A percentile compares a stretch with the other conserved stretches of the same genome.
phyloP scores from a whole-genome alignment of 2,888 invertebrate species.

The Calliphora vomitoria region DNA sequence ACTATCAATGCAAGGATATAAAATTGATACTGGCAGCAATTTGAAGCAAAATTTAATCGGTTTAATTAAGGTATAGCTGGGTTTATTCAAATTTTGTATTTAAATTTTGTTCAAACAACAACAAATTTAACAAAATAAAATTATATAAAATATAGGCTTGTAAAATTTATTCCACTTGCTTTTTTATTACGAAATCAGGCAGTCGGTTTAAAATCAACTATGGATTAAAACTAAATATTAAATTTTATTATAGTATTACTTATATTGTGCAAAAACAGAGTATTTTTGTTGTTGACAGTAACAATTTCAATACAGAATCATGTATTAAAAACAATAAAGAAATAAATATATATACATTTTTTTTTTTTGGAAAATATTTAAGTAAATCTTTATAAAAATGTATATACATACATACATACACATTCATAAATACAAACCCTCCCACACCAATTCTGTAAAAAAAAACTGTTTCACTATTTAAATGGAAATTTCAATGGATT shows the following conservation, averaged over 20 bases:
- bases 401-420: not conserved
- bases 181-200: not conserved
- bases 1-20: too few relatives aligned
- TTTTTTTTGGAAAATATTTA: not conserved
- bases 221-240: not conserved
- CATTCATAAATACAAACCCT: not conserved
- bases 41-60: too few relatives aligned
- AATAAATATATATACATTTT: not conserved
- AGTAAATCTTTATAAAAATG: not conserved
- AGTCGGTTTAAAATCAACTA: not conserved
- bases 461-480: slow-evolving; percentile 47
- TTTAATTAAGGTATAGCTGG: too few relatives aligned
- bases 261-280: not conserved
- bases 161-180: not conserved
- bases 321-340: slow-evolving; percentile 5
- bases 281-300: slow-evolving; percentile 13
- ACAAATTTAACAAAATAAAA: too few relatives aligned
- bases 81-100: too few relatives aligned
- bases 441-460: not conserved
- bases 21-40: too few relatives aligned
- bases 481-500: slow-evolving; percentile 58
- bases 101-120: too few relatives aligned
- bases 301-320: not conserved
- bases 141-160: too few relatives aligned
- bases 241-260: not conserved